Percentiles rank a stretch among this genome's conserved stretches.
Evolutionary conservation across 1,140 invertebrate genomes (phyloP).

Genomic region (Brachionus asplanchnoidis): DNA sequence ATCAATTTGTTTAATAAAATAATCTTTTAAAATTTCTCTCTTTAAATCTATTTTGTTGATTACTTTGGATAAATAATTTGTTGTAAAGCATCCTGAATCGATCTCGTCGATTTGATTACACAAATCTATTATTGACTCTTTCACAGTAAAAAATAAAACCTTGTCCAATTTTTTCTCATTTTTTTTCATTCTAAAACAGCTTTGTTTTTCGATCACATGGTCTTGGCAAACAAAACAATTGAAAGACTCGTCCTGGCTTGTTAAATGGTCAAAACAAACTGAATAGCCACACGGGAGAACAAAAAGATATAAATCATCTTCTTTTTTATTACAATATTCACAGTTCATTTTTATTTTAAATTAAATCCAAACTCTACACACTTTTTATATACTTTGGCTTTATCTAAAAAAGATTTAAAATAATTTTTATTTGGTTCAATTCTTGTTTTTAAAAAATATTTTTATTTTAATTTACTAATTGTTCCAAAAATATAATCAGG

Average conservation of each 20-base stretch:
- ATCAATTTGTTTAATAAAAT: neutral
- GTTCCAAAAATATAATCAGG: too few relatives aligned
- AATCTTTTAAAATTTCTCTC: neutral
- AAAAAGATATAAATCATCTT: neutral
- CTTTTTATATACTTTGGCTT: too few relatives aligned
- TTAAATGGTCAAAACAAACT: neutral
- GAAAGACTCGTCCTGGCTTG: neutral
- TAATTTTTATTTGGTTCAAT: too few relatives aligned
- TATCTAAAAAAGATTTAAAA: too few relatives aligned
- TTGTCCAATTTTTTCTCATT: neutral
- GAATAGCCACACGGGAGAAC: neutral
- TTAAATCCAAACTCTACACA: too few relatives aligned
- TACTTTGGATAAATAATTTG: neutral
- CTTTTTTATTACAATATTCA: neutral
- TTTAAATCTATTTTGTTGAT: neutral
- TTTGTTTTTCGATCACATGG: neutral
- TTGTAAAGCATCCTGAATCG: neutral
- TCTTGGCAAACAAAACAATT: neutral
- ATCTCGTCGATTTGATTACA: neutral
- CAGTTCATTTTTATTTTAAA: neutral
- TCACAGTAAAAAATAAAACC: neutral
- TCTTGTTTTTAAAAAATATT: too few relatives aligned
- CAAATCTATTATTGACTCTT: neutral
- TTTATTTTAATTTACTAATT: too few relatives aligned
- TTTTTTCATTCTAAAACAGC: neutral